Percentiles rank a stretch among this genome's conserved stretches.
Evolutionary conservation across 2,113 vertebrate species (phyloP).

Genomic region (Trichechus manatus): DNA sequence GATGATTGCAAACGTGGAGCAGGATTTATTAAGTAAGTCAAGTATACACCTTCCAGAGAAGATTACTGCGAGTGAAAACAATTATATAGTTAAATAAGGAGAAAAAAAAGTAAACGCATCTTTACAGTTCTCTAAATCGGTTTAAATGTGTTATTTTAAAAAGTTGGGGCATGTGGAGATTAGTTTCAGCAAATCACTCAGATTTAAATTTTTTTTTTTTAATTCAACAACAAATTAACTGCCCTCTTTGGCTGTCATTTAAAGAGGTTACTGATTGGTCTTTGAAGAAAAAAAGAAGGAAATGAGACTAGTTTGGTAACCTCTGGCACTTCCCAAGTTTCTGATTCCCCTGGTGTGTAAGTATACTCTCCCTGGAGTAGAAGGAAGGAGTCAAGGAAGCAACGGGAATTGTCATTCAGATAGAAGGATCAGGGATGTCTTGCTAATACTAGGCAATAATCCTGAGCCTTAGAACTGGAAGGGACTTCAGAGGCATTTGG

Average conservation of each 20-base stretch:
- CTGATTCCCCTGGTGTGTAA: neutral
- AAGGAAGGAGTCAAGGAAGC: neutral
- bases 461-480: neutral
- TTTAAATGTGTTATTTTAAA: conserved; percentile 69
- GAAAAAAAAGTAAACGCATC: conserved; percentile 26
- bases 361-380: neutral
- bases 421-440: neutral
- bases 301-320: neutral
- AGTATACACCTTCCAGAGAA: conserved; percentile 45
- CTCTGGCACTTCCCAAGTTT: neutral
- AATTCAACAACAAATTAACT: conserved; percentile 42
- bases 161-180: neutral
- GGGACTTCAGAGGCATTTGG: neutral
- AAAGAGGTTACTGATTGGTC: conserved; percentile 11
- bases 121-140: conserved; percentile 67
- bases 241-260: neutral
- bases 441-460: neutral
- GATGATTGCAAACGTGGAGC: conserved; percentile 38
- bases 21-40: conserved; percentile 68
- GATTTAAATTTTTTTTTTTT: neutral
- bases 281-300: neutral
- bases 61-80: conserved; percentile 69
- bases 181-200: conserved; percentile 72
- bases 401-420: neutral
- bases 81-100: conserved; percentile 67